Conservation (phyloP, 2,888 invertebrate genomes). For the Cheiracanthium punctorium region DNA sequence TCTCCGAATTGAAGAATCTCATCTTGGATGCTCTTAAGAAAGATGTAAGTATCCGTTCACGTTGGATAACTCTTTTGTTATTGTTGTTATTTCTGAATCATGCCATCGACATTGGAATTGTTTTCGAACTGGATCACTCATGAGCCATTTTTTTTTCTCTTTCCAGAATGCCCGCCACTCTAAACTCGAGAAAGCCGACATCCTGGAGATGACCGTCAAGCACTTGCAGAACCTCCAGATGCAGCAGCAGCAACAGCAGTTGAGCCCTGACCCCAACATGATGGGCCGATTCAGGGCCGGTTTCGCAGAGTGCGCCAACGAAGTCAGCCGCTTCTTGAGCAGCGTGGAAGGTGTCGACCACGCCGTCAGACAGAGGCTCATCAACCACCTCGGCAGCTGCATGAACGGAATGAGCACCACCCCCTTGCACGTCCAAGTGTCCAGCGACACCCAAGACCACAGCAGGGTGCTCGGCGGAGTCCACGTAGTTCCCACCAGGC, state of each 20-base stretch:
- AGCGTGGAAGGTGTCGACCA: conserved; percentile 80
- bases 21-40: conserved; percentile 71
- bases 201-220: conserved; percentile 96
- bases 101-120: neutral
- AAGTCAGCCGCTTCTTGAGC: conserved; percentile 84
- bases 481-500: conserved; percentile 83
- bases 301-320: conserved; percentile 90
- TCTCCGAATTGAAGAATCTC: conserved; percentile 70
- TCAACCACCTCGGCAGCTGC: conserved; percentile 86
- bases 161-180: conserved; percentile 83
- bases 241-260: conserved; percentile 81
- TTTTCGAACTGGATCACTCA: conserved; percentile 19
- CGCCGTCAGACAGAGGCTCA: conserved; percentile 83
- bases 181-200: conserved; percentile 96
- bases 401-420: conserved; percentile 77
- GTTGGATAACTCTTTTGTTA: neutral
- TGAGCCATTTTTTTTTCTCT: conserved; percentile 9
- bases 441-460: neutral
- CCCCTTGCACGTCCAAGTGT: conserved; percentile 67
- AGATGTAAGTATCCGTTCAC: conserved; percentile 63
- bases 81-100: neutral
- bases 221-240: conserved; percentile 91
- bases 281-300: conserved; percentile 91
- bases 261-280: conserved; percentile 86
- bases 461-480: conserved; percentile 79